phyloP scores from a whole-genome alignment of 2,797 vertebrate genomes.

The Peromyscus melanophrys region DNA sequence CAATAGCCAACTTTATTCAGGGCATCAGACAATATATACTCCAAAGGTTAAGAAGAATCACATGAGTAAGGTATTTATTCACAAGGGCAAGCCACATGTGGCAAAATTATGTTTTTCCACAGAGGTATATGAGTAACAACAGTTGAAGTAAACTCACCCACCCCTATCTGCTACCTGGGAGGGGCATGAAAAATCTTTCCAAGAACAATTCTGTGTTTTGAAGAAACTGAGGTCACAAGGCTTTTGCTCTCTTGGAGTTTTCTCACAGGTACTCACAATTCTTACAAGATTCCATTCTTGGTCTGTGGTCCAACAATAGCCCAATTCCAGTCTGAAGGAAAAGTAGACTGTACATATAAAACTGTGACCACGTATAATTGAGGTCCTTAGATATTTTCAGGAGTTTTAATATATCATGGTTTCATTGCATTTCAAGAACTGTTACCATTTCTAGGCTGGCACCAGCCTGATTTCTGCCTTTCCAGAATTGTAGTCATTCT shows the following conservation, averaged over 20 bases:
- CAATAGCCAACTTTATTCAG: background rate
- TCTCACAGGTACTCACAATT: background rate
- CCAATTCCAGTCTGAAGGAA: background rate
- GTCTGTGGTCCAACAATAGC: background rate
- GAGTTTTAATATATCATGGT: background rate
- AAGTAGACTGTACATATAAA: conserved; percentile 1
- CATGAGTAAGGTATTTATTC: background rate
- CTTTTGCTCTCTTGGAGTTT: background rate
- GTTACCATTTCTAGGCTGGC: background rate
- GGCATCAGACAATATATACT: background rate
- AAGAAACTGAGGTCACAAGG: background rate
- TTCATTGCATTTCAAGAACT: background rate
- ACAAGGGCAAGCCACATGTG: background rate
- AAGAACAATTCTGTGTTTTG: background rate
- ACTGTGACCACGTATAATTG: background rate
- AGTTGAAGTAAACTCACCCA: background rate
- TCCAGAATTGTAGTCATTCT: background rate
- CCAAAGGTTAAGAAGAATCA: background rate
- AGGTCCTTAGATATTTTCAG: background rate
- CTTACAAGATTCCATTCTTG: background rate
- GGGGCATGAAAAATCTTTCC: no score
- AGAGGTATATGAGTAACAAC: background rate
- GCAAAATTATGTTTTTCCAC: background rate
- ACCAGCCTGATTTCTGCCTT: background rate
- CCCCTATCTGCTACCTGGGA: background rate